phyloP scores from a whole-genome alignment of 1,140 invertebrate genomes.

The Schmidtea mediterranea region DNA sequence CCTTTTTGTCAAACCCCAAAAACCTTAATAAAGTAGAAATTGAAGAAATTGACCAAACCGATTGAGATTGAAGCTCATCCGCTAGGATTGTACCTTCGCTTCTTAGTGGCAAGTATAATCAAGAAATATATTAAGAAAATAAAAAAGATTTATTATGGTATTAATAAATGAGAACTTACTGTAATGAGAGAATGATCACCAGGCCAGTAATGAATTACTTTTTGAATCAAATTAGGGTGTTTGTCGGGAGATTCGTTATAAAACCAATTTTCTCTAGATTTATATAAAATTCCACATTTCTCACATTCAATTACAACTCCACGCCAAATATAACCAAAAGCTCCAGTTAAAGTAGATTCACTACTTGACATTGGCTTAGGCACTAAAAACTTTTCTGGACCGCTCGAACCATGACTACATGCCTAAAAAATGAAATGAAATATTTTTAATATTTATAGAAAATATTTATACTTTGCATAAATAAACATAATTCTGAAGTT shows the following conservation, averaged over 20 bases:
- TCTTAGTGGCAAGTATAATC: neutral
- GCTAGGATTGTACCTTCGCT: too few relatives aligned
- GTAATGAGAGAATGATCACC: constrained; percentile 5
- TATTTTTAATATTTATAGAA: constrained; percentile 2
- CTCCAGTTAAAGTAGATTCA: constrained; percentile 19
- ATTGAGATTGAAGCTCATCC: too few relatives aligned
- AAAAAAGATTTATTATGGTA: too few relatives aligned
- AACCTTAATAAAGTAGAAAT: too few relatives aligned
- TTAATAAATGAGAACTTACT: neutral
- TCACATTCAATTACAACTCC: constrained; percentile 49
- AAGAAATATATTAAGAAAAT: neutral
- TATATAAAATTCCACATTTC: constrained; percentile 50
- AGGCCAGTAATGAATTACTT: constrained; percentile 9
- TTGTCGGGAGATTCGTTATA: constrained; percentile 49
- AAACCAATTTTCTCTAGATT: constrained; percentile 54
- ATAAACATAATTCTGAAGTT: too few relatives aligned
- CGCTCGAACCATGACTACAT: too few relatives aligned
- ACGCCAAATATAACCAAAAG: constrained; percentile 49
- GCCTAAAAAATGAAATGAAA: too few relatives aligned
- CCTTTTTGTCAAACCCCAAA: too few relatives aligned
- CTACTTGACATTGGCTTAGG: too few relatives aligned
- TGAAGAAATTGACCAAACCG: too few relatives aligned
- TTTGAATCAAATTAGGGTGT: constrained; percentile 28
- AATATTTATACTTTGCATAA: neutral
- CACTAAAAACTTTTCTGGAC: too few relatives aligned